These are phyloP conservation scores for Atlantisia rogersi DNA, from an alignment of 2,113 vertebrate genomes.

Conservation along the genomic window DNA sequence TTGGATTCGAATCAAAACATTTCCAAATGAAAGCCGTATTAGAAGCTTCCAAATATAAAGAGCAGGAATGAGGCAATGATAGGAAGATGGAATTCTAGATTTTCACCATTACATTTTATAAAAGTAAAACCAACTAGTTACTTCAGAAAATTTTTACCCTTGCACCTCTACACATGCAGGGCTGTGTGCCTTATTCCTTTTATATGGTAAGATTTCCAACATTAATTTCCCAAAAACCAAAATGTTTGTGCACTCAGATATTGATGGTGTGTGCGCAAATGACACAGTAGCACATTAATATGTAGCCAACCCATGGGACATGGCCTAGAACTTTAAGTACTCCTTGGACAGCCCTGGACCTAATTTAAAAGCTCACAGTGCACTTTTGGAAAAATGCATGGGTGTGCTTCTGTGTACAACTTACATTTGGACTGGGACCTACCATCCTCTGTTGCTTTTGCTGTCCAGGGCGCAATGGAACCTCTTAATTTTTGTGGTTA, in stretches of 20 bases:
- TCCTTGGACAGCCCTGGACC: background rate
- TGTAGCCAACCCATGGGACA: background rate
- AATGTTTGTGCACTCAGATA: background rate
- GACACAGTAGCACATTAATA: background rate
- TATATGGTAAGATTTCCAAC: background rate
- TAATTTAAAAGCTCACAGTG: background rate
- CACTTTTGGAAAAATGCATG: background rate
- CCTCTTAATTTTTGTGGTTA: background rate
- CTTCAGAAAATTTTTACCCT: background rate
- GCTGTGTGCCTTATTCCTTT: background rate
- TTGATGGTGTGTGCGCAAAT: background rate
- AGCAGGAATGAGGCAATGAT: background rate
- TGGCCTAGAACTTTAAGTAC: background rate
- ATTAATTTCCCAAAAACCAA: background rate
- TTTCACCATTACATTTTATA: background rate
- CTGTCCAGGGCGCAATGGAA: background rate
- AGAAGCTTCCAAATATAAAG: background rate
- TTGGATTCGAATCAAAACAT: background rate
- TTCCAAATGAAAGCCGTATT: background rate
- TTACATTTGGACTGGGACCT: background rate
- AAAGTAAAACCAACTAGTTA: background rate
- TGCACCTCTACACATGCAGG: background rate
- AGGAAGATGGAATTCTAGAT: background rate
- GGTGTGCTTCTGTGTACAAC: background rate
- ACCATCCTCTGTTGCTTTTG: background rate